These are phyloP conservation scores for Orthosia cruda DNA, from an alignment of 2,888 invertebrate genomes.

Conservation along the genomic window DNA sequence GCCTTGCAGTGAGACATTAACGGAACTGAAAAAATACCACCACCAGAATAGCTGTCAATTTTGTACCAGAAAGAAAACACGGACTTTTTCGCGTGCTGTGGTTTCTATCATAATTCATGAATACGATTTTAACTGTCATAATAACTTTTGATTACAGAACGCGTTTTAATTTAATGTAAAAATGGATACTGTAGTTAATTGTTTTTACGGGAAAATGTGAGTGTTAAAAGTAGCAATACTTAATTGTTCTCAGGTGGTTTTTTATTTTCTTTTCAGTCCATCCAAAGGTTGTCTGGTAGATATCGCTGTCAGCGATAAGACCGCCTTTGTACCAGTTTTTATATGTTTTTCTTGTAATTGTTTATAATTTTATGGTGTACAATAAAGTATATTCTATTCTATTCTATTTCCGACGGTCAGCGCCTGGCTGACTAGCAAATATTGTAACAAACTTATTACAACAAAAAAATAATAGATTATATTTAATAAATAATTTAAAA, in stretches of 20 bases:
- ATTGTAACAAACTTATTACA: neutral
- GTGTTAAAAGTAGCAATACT: neutral
- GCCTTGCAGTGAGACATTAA: neutral
- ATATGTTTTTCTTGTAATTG: no score
- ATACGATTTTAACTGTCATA: conserved; percentile 6
- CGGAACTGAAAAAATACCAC: conserved; percentile 28
- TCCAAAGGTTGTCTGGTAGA: no score
- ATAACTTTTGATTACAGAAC: neutral
- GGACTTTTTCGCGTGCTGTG: neutral
- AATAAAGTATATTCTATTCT: no score
- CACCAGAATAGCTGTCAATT: neutral
- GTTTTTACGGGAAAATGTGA: neutral
- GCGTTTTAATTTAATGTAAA: conserved; percentile 7
- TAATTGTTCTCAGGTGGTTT: neutral
- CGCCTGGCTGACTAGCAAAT: neutral
- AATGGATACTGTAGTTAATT: neutral
- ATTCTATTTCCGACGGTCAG: neutral
- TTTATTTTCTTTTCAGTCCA: no score
- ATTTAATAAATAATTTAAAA: no score
- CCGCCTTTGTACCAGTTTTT: no score
- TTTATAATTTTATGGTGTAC: no score
- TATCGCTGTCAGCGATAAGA: no score
- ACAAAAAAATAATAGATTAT: no score
- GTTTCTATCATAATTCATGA: neutral
- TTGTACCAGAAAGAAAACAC: neutral